Percentiles rank a stretch among this genome's conserved stretches.
Conservation (phyloP, 2,113 vertebrate species). For the Oncorhynchus masou region DNA sequence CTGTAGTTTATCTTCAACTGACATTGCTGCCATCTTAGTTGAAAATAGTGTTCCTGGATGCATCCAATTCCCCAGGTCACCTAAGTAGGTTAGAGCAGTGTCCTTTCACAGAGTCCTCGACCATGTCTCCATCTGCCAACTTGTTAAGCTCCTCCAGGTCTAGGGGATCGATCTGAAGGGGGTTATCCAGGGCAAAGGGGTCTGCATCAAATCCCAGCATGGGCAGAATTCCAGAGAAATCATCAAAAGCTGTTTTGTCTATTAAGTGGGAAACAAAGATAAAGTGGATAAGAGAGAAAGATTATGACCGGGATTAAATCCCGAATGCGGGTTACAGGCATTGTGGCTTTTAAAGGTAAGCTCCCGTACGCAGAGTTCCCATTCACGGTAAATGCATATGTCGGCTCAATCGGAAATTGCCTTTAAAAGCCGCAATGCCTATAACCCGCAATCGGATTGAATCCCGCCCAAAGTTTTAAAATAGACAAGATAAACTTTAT, state of each 20-base stretch:
- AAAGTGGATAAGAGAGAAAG: not conserved
- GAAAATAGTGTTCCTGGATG: not conserved
- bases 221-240: slow-evolving; percentile 68
- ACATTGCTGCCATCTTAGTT: not conserved
- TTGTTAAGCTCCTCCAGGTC: slow-evolving; percentile 74
- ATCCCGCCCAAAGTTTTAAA: too few species aligned
- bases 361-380: too few species aligned
- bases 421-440: too few species aligned
- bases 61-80: not conserved
- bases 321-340: too few species aligned
- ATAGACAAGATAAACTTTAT: too few species aligned
- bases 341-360: too few species aligned
- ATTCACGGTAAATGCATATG: too few species aligned
- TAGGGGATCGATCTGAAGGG: slow-evolving; percentile 72
- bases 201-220: slow-evolving; percentile 75
- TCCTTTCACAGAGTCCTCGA: slow-evolving; percentile 15
- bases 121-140: slow-evolving; percentile 71
- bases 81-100: slow-evolving; percentile 1
- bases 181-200: slow-evolving; percentile 64
- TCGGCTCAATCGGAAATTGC: too few species aligned
- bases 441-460: too few species aligned
- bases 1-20: too few species aligned
- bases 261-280: not conserved
- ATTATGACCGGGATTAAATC: not conserved
- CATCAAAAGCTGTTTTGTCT: slow-evolving; percentile 37